A percentile compares a stretch with the other conserved stretches of the same genome.
Evolutionary conservation across 2,888 invertebrate genomes (phyloP).

Genomic region (Empis livida): DNA sequence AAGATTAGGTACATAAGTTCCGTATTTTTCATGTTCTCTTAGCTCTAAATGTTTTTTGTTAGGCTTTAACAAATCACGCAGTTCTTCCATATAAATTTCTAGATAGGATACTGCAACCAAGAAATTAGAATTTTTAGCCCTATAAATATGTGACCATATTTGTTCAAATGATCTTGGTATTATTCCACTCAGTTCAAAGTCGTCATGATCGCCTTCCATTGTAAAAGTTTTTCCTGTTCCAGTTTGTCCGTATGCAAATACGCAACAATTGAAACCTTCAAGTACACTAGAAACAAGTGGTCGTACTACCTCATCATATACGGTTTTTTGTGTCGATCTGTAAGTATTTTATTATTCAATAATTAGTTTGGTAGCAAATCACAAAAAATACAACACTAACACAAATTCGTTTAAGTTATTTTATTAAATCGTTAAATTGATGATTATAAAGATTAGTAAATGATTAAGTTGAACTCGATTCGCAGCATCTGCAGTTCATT

Average conservation of each 20-base stretch:
- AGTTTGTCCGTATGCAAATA: conserved; percentile 98
- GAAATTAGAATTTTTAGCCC: conserved; percentile 86
- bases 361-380: too few species aligned
- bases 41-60: conserved; percentile 43
- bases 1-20: conserved; percentile 91
- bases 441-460: too few species aligned
- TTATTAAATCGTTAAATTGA: too few species aligned
- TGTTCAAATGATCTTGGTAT: conserved; percentile 96
- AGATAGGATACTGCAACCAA: conserved; percentile 93
- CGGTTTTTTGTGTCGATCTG: conserved; percentile 73
- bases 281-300: conserved; percentile 91
- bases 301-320: conserved; percentile 93
- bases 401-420: too few species aligned
- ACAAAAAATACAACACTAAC: too few species aligned
- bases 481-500: too few species aligned
- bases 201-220: conserved; percentile 53
- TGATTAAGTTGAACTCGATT: too few species aligned
- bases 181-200: conserved; percentile 60
- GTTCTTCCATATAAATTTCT: conserved; percentile 92
- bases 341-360: too few species aligned
- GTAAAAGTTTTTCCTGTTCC: conserved; percentile 78
- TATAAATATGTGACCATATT: conserved; percentile 87
- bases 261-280: conserved; percentile 97
- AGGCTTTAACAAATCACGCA: conserved; percentile 58
- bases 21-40: conserved; percentile 55